Conservation (phyloP, 2,797 vertebrate genomes). For the Crax fasciolata region DNA sequence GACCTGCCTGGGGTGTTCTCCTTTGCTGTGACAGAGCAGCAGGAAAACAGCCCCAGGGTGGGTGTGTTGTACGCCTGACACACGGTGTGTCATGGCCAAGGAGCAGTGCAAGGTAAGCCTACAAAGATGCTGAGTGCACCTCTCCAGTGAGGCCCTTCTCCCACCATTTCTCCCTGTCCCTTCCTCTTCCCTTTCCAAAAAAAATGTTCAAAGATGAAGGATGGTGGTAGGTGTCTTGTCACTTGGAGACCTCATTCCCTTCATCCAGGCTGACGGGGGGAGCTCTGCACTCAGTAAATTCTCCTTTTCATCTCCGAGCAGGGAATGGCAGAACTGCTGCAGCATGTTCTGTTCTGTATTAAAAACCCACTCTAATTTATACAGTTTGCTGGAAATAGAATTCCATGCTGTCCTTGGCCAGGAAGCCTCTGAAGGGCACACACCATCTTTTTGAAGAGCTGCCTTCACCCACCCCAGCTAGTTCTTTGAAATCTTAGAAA, state of each 20-base stretch:
- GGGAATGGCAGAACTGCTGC: not conserved
- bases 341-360: not conserved
- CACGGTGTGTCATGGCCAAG: not conserved
- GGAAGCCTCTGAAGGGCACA: not conserved
- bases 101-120: not conserved
- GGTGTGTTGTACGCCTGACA: accelerated
- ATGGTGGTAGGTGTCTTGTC: no score
- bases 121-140: not conserved
- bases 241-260: not conserved
- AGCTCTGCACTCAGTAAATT: accelerated
- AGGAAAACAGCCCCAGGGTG: accelerated
- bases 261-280: not conserved
- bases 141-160: not conserved
- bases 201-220: not conserved
- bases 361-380: accelerated
- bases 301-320: not conserved
- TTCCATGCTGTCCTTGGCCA: not conserved
- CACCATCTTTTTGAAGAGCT: not conserved
- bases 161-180: not conserved
- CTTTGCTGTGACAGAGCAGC: not conserved
- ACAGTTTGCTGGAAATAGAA: not conserved
- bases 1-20: not conserved
- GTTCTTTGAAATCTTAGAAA: not conserved
- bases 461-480: not conserved
- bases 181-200: not conserved